These are phyloP conservation scores for Daphoenositta chrysoptera DNA, from an alignment of 2,113 vertebrate species.

Conservation along the genomic window DNA sequence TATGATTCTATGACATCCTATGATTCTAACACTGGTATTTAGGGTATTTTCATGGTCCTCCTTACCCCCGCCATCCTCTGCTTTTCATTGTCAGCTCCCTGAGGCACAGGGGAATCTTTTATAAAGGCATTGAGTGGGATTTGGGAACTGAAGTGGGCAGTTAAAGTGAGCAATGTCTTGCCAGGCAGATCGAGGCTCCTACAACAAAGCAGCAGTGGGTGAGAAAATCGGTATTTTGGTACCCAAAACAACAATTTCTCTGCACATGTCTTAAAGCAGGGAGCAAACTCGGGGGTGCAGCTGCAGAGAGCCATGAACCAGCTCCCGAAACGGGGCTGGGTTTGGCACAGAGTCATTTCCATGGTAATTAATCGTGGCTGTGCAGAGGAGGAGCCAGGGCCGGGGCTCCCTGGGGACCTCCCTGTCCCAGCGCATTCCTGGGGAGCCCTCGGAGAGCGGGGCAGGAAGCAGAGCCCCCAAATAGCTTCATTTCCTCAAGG, in stretches of 20 bases:
- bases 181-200: neutral
- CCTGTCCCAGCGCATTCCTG: neutral
- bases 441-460: neutral
- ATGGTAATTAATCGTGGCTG: slow-evolving; percentile 67
- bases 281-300: neutral
- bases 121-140: neutral
- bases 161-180: neutral
- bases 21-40: neutral
- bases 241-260: neutral
- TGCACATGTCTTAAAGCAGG: neutral
- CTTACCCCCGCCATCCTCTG: neutral
- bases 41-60: neutral
- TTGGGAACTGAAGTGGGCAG: neutral
- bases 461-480: neutral
- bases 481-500: slow-evolving; percentile 32
- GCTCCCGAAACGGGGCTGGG: neutral
- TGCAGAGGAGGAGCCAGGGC: neutral
- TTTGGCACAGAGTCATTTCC: slow-evolving; percentile 60
- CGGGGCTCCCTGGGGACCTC: neutral
- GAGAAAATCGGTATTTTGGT: neutral
- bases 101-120: neutral
- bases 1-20: neutral
- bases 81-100: neutral
- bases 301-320: neutral
- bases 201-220: neutral